Conservation (phyloP, 2,888 invertebrate species). For the Gari tellinella region DNA sequence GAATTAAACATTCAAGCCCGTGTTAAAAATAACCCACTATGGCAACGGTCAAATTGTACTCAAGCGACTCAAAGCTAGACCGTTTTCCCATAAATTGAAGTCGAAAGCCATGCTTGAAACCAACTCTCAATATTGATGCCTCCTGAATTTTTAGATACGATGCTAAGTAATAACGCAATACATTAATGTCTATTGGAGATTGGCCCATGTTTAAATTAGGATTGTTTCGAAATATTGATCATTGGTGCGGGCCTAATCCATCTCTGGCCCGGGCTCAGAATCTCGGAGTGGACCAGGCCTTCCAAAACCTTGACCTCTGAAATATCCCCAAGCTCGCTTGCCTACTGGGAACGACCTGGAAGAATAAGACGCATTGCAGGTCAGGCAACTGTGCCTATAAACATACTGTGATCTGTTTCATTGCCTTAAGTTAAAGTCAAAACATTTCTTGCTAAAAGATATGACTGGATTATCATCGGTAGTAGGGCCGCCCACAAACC, state of each 20-base stretch:
- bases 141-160: not conserved
- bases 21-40: too few relatives aligned
- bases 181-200: not conserved
- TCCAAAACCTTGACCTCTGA: not conserved
- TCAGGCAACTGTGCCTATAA: not conserved
- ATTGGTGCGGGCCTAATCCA: not conserved
- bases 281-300: not conserved
- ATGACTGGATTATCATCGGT: not conserved
- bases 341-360: not conserved
- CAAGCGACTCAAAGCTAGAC: too few relatives aligned
- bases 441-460: slow-evolving; percentile 1
- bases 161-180: not conserved
- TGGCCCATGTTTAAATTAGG: not conserved
- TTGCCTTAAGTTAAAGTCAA: slow-evolving; percentile 6
- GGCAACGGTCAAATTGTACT: too few relatives aligned
- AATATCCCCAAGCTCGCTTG: not conserved
- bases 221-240: not conserved
- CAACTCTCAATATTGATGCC: not conserved
- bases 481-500: too few relatives aligned
- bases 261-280: not conserved
- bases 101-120: slow-evolving; percentile 16
- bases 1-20: too few relatives aligned
- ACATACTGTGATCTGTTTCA: not conserved
- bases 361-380: not conserved
- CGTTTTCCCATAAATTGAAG: slow-evolving; percentile 1